These are phyloP conservation scores for Scomber scombrus DNA, from an alignment of 2,113 vertebrate species.

Conservation along the genomic window DNA sequence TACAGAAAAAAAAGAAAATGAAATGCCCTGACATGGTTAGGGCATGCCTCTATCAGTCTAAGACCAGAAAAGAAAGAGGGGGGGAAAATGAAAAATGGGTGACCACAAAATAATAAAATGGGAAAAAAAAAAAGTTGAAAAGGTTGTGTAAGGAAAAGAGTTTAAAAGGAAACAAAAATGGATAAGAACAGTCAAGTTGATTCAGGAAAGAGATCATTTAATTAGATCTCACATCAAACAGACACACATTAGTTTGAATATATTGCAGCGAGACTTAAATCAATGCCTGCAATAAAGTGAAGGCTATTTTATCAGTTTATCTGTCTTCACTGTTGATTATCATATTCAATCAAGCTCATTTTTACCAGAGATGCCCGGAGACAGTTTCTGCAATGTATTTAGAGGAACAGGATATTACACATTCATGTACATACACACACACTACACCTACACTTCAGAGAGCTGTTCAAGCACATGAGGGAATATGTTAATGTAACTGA, in stretches of 20 bases:
- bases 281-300: conserved; percentile 42
- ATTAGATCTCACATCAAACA: conserved; percentile 53
- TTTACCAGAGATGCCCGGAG: conserved; percentile 24
- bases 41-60: conserved; percentile 2
- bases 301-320: conserved; percentile 42
- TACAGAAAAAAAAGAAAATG: not conserved
- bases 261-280: conserved; percentile 20
- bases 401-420: conserved; percentile 50
- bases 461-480: conserved; percentile 10
- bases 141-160: not conserved
- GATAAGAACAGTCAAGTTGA: conserved; percentile 14
- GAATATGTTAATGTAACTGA: conserved; percentile 63
- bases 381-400: conserved; percentile 18
- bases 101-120: conserved; percentile 1
- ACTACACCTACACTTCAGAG: conserved; percentile 61
- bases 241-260: conserved; percentile 29
- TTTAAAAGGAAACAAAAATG: conserved; percentile 16
- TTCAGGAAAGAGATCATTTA: conserved; percentile 28
- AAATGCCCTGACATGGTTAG: not conserved
- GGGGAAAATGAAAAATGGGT: not conserved
- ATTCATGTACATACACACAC: conserved; percentile 37
- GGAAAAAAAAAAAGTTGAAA: conserved; percentile 1
- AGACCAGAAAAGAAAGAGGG: not conserved
- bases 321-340: conserved; percentile 42
- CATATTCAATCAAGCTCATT: conserved; percentile 47